Percentiles rank a stretch among this genome's conserved stretches.
These are phyloP conservation scores for Diachrysia chrysitis DNA, from an alignment of 2,888 invertebrate genomes.

Conservation along the genomic window DNA sequence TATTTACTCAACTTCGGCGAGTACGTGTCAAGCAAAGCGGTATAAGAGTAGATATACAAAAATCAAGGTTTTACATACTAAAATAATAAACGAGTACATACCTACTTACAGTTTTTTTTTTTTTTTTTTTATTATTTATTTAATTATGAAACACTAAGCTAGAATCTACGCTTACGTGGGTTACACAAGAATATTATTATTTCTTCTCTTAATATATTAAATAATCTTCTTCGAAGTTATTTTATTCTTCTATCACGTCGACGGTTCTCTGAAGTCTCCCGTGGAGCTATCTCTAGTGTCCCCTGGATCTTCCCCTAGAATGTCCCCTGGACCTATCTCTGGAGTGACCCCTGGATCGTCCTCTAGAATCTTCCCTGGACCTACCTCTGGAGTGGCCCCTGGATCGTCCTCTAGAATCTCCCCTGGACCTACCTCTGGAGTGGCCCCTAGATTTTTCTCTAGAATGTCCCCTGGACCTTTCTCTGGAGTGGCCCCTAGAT, in stretches of 20 bases:
- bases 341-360: slow-evolving; percentile 26
- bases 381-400: slow-evolving; percentile 11
- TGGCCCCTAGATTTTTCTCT: slow-evolving; percentile 6
- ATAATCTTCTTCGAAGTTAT: too few species aligned
- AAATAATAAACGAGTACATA: too few species aligned
- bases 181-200: neutral
- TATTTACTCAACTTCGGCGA: too few species aligned
- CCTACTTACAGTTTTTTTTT: too few species aligned
- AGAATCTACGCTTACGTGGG: neutral
- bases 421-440: slow-evolving; percentile 18
- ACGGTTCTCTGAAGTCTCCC: slow-evolving; percentile 22
- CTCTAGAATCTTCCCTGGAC: slow-evolving; percentile 12
- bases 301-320: slow-evolving; percentile 15
- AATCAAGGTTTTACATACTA: too few species aligned
- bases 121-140: too few species aligned
- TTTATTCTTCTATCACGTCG: too few species aligned
- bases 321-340: slow-evolving; percentile 31
- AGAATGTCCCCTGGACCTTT: slow-evolving; percentile 11
- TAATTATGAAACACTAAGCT: too few species aligned
- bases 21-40: too few species aligned
- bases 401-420: neutral
- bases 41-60: too few species aligned
- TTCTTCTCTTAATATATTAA: too few species aligned
- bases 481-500: slow-evolving; percentile 27
- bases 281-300: slow-evolving; percentile 21